Evolutionary conservation across 2,797 vertebrate genomes (phyloP).

Genomic region (Danio aesculapii): DNA sequence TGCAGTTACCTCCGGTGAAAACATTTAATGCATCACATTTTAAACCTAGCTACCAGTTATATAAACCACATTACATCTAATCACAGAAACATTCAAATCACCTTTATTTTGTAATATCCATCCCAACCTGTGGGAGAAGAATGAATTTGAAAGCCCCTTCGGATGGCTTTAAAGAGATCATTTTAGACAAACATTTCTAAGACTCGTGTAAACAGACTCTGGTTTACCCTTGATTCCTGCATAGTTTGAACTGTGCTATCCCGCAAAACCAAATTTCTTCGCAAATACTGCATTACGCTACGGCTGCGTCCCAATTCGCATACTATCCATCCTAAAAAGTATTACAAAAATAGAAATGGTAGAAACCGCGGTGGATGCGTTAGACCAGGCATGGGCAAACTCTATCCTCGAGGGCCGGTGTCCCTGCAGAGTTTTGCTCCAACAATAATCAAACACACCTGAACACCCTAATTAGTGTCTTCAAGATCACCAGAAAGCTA

Average conservation of each 20-base stretch:
- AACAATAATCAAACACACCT: no score
- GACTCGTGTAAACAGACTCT: not conserved
- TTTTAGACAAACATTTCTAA: not conserved
- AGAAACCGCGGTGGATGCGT: no score
- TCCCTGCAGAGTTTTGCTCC: no score
- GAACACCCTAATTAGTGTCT: no score
- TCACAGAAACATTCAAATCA: not conserved
- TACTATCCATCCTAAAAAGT: no score
- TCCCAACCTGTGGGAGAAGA: no score
- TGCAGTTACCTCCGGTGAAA: not conserved
- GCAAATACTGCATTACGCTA: not conserved
- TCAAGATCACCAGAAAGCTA: no score
- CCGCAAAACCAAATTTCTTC: not conserved
- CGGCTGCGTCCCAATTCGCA: no score
- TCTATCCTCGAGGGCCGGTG: no score
- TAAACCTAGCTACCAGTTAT: not conserved
- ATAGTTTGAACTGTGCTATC: not conserved
- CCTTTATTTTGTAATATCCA: not conserved
- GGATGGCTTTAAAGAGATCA: not conserved
- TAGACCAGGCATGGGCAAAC: no score
- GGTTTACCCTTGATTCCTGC: not conserved
- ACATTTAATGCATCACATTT: conserved; percentile 9
- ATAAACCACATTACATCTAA: not conserved
- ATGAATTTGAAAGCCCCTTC: not conserved
- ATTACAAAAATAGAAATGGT: no score